Conservation (phyloP, 2,888 invertebrate species). For the Pristionchus mayeri region DNA sequence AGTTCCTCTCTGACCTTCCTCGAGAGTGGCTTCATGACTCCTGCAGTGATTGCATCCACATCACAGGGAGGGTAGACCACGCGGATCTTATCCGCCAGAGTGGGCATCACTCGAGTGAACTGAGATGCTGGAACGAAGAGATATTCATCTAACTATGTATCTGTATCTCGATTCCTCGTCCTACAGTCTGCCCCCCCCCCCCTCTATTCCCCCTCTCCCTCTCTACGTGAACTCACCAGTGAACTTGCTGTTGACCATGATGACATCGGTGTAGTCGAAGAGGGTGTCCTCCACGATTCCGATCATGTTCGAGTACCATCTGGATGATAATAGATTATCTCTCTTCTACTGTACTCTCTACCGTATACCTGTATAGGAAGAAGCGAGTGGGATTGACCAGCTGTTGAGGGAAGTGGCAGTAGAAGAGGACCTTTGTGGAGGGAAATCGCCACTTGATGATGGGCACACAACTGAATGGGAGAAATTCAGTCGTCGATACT, state of each 20-base stretch:
- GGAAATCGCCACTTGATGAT: conserved; percentile 76
- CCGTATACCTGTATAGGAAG: conserved; percentile 70
- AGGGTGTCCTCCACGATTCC: conserved; percentile 77
- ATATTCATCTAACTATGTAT: too few species aligned
- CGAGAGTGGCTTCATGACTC: conserved; percentile 54
- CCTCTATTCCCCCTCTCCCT: too few species aligned
- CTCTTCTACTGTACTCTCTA: conserved; percentile 13
- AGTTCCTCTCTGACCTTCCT: conserved; percentile 53
- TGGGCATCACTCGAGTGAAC: conserved; percentile 73
- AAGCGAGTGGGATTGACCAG: conserved; percentile 74
- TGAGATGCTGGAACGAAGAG: conserved; percentile 61
- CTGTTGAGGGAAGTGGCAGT: conserved; percentile 76
- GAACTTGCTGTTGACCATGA: conserved; percentile 79
- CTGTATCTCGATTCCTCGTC: too few species aligned
- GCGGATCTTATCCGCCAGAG: conserved; percentile 67
- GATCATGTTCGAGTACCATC: conserved; percentile 74
- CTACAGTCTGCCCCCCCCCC: too few species aligned
- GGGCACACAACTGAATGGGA: conserved; percentile 72
- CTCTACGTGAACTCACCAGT: conserved; percentile 77
- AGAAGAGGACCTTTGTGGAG: conserved; percentile 71
- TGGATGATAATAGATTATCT: conserved; percentile 20
- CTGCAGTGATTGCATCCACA: conserved; percentile 64
- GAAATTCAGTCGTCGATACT: not conserved
- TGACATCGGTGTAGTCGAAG: conserved; percentile 78
- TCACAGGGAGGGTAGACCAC: conserved; percentile 76